Evolutionary conservation across 2,113 vertebrate genomes (phyloP).

Genomic region (Scatophagus argus): DNA sequence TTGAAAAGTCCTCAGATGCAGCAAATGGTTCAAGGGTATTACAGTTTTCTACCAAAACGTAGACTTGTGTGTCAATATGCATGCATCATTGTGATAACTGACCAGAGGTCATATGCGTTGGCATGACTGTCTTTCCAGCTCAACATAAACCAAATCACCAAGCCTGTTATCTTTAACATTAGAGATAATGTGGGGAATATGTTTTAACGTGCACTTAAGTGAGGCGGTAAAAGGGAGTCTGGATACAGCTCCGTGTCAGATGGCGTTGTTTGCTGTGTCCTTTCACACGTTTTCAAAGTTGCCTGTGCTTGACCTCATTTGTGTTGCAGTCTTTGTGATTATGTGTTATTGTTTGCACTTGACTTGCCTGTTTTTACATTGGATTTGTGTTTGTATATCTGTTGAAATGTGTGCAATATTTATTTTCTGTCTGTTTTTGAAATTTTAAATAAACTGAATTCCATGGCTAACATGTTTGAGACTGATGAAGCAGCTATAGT

Average conservation of each 20-base stretch:
- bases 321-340: constrained; percentile 68
- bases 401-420: constrained; percentile 77
- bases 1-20: constrained; percentile 17
- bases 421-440: constrained; percentile 77
- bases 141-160: constrained; percentile 34
- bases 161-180: constrained; percentile 25
- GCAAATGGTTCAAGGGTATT: constrained; percentile 22
- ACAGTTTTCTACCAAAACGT: constrained; percentile 33
- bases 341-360: constrained; percentile 78
- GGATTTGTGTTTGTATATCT: constrained; percentile 75
- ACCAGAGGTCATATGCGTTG: constrained; percentile 65
- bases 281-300: constrained; percentile 36
- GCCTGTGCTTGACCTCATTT: constrained; percentile 69
- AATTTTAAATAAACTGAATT: constrained; percentile 79
- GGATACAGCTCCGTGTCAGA: constrained; percentile 5
- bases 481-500: background rate
- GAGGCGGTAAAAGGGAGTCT: background rate
- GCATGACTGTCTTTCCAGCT: constrained; percentile 65
- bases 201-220: constrained; percentile 63
- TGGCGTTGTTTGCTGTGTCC: constrained; percentile 69
- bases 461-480: constrained; percentile 29
- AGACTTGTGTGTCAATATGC: constrained; percentile 59
- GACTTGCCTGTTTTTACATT: constrained; percentile 82
- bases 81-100: constrained; percentile 70
- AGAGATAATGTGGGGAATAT: constrained; percentile 6